Conservation (phyloP, 2,888 invertebrate genomes). For the Diarsia dahlii region DNA sequence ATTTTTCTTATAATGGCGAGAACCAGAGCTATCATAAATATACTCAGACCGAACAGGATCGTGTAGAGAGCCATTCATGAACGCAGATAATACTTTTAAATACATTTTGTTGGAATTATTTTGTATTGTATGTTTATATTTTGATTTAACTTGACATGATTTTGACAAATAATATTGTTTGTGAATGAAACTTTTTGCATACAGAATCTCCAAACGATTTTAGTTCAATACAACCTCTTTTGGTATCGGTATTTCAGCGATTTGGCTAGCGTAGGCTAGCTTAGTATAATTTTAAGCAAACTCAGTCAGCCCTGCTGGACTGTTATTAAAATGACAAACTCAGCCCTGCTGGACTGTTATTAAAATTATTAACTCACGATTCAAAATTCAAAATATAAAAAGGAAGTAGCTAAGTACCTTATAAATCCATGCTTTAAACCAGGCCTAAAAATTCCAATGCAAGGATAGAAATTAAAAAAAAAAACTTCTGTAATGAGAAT, state of each 20-base stretch:
- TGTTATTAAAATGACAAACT: no score
- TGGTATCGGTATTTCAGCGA: neutral
- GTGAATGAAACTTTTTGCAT: neutral
- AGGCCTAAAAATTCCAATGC: slow-evolving; percentile 1
- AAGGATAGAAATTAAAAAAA: neutral
- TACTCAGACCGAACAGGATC: slow-evolving; percentile 85
- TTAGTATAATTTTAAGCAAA: neutral
- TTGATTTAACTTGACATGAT: slow-evolving; percentile 51
- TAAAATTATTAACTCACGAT: no score
- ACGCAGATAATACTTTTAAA: slow-evolving; percentile 25
- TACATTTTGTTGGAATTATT: slow-evolving; percentile 57
- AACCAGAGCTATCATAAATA: slow-evolving; percentile 87
- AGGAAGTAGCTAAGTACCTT: neutral
- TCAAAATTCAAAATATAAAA: neutral
- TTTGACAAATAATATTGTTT: slow-evolving; percentile 45
- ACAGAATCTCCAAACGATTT: neutral
- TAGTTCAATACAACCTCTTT: neutral
- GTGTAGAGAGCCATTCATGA: slow-evolving; percentile 85
- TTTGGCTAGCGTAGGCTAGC: no score
- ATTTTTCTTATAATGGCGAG: slow-evolving; percentile 86
- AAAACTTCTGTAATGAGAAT: neutral
- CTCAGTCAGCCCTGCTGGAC: no score
- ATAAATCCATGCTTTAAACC: neutral
- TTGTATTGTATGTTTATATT: slow-evolving; percentile 29
- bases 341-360: no score